Base-by-base conservation (phyloP, 2,888 invertebrate species). In the Campoplex nolae region DNA sequence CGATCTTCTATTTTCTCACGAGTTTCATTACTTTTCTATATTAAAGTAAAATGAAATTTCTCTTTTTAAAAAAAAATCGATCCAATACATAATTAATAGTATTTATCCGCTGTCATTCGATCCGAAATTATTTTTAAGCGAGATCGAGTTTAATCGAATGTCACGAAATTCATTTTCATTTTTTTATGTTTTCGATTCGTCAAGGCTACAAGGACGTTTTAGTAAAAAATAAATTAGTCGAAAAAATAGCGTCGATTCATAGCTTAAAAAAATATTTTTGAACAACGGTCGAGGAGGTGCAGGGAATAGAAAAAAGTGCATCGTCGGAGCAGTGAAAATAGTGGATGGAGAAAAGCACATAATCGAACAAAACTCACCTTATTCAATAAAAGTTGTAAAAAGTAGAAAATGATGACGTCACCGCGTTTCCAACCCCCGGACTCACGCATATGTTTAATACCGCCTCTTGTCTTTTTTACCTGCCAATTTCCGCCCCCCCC, bases 361-460 rank as follows among this genome's bases (percentile, higher is more conserved):
- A 75, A 58, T 76, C 56, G 75, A 23, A 76, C 7, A 70, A 58
- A 65, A 67, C 62, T 51, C 70, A 84, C 74, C 65, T 67, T 51
- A 56, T 65, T 77, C 67, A 51, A 54, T 73, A 28, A 65, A 65
- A 23, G 48, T 11, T 65, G 38, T 23, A 7, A 18, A 42, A 42
- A 42, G 42, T 42, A 42, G 2, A 42, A 42, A 42, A 42, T 9
- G 42, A 42, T 42, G 42, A 42, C 42, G 28, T 58, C 42, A 68
- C 68, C 42, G 62, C 42, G 62, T 48, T 83, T 45, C 62, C 83
- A 77, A 71, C 71, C 77, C 70, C 68, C 68, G 23, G 16, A n/a
- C 42, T 65, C 75, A n/a, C 32, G 77, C 77, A 75, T 74, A 77
- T 32, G 74, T 78, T 83, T 42, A 32, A 78, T 65, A n/a, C 48